Percentiles rank a stretch among this genome's conserved stretches.
Conservation (phyloP, 2,113 vertebrate genomes). For the Pantherophis guttatus region DNA sequence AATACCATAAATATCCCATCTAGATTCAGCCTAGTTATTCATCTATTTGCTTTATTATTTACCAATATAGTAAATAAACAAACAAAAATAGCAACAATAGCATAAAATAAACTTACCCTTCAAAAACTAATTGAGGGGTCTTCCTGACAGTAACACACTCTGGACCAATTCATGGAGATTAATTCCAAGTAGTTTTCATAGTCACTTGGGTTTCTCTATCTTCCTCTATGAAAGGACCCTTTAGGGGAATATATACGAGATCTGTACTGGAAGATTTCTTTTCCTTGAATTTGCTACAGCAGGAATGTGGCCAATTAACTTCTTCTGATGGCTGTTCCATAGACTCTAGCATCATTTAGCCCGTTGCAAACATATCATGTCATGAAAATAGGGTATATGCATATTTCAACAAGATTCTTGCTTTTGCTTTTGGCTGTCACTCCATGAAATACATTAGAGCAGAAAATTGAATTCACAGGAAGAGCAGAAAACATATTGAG, state of each 20-base stretch:
- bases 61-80: background rate
- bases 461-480: background rate
- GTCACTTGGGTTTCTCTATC: background rate
- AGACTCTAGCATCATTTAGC: background rate
- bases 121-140: background rate
- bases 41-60: background rate
- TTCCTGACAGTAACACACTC: background rate
- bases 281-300: background rate
- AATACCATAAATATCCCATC: background rate
- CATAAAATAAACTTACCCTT: background rate
- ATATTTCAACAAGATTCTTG: background rate
- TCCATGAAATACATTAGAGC: background rate
- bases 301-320: background rate
- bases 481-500: background rate
- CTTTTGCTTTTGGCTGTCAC: background rate
- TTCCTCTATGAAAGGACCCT: background rate
- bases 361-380: background rate
- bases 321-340: background rate
- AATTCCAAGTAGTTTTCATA: background rate
- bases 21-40: background rate
- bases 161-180: background rate
- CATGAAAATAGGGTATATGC: background rate
- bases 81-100: background rate
- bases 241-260: background rate
- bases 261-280: background rate